These are phyloP conservation scores for Sceliomorpha sp. DNA, from an alignment of 2,888 invertebrate genomes.

Conservation along the genomic window DNA sequence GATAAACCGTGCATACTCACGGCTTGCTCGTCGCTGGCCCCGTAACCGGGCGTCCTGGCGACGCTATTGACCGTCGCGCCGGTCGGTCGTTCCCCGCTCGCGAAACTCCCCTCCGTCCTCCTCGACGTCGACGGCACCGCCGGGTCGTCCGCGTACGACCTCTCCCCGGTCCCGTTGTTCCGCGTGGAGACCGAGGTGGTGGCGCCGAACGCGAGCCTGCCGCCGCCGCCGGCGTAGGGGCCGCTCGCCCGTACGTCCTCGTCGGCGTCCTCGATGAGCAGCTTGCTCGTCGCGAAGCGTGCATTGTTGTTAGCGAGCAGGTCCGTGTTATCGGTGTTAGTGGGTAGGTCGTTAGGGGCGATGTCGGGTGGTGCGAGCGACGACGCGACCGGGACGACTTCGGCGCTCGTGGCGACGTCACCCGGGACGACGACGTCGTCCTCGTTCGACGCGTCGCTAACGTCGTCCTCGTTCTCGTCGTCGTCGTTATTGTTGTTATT, in stretches of 20 bases:
- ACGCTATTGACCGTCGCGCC: conserved; percentile 43
- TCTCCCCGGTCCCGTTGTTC: conserved; percentile 73
- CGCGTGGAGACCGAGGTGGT: conserved; percentile 59
- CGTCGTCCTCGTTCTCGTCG: conserved; percentile 70
- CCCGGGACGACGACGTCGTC: too few relatives aligned
- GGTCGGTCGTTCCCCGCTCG: conserved; percentile 41
- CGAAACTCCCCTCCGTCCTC: conserved; percentile 62
- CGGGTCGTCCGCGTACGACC: conserved; percentile 70
- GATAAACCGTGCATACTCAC: too few relatives aligned
- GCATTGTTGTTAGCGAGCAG: conserved; percentile 71
- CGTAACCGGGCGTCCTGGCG: conserved; percentile 63
- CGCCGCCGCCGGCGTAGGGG: conserved; percentile 67
- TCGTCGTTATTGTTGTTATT: conserved; percentile 81
- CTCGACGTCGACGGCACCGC: conserved; percentile 69
- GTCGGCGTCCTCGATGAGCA: conserved; percentile 37
- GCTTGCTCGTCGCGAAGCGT: conserved; percentile 60
- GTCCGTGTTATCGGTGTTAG: conserved; percentile 73
- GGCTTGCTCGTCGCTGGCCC: conserved; percentile 68
- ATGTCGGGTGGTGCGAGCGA: too few relatives aligned
- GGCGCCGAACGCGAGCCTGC: conserved; percentile 78
- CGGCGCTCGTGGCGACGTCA: too few relatives aligned
- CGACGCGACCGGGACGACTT: too few relatives aligned
- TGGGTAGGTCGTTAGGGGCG: conserved; percentile 69
- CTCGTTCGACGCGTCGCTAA: too few relatives aligned
- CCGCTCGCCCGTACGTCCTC: conserved; percentile 23